Percentiles rank a stretch among this genome's conserved stretches.
These are phyloP conservation scores for Tenthredo livida DNA, from an alignment of 2,888 invertebrate genomes.

Conservation along the genomic window DNA sequence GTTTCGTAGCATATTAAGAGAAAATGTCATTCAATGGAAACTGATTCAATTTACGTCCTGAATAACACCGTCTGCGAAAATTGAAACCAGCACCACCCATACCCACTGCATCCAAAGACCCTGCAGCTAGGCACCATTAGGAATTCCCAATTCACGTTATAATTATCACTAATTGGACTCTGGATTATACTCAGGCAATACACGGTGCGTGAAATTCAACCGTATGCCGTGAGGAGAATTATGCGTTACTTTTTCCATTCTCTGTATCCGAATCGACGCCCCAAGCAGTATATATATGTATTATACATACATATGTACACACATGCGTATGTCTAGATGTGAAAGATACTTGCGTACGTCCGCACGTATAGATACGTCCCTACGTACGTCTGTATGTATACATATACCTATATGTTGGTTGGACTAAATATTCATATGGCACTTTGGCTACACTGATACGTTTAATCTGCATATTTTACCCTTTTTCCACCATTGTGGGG, in stretches of 20 bases:
- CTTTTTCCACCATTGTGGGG: constrained; percentile 46
- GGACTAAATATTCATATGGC: constrained; percentile 52
- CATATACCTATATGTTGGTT: neutral
- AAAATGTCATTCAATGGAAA: constrained; percentile 62
- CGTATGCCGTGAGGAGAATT: constrained; percentile 66
- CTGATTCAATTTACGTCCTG: constrained; percentile 64
- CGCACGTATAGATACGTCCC: neutral
- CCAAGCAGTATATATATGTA: neutral
- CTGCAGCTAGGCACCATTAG: constrained; percentile 61
- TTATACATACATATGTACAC: neutral
- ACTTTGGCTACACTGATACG: constrained; percentile 50
- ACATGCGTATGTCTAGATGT: neutral
- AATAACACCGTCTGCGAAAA: constrained; percentile 67
- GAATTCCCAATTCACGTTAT: constrained; percentile 71
- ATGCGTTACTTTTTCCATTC: constrained; percentile 67
- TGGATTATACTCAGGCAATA: constrained; percentile 67
- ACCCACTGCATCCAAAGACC: constrained; percentile 43
- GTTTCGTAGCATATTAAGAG: constrained; percentile 23
- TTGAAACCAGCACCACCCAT: constrained; percentile 53
- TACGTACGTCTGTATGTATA: neutral
- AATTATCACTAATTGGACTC: constrained; percentile 75
- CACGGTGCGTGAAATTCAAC: constrained; percentile 65
- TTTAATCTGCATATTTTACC: constrained; percentile 52
- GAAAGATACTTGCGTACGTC: neutral
- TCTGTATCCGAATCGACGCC: constrained; percentile 40